Base-by-base conservation (phyloP, 1,140 invertebrate genomes). In the Aphaenogaster floridana region DNA sequence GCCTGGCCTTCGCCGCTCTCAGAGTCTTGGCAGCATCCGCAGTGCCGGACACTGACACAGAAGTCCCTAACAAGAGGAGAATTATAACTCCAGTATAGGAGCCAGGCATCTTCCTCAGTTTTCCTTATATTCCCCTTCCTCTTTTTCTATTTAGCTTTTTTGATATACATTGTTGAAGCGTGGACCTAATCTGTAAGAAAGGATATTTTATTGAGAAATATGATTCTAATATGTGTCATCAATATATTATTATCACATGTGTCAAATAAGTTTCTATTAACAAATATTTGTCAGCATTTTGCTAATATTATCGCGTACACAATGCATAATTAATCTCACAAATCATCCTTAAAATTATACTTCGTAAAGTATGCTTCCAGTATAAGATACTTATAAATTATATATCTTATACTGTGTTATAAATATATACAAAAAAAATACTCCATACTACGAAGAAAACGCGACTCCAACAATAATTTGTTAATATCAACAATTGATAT, bases 91-190 rank as follows among this genome's bases (percentile, higher is more conserved):
- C 81, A 28, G 85, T 78, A 85, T 84, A 86, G 57, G 87, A 69
- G 81, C 76, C 90, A 80, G 87, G 90, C 94, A 94, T 94, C 89
- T 93, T 94, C 88, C 74, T 85, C 15, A 36, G 78, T 74, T 91
- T 86, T 90, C 88, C 87, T 89, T 72, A 72, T 83, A 79, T 66
- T 86, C 72, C 74, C 86, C 77, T 83, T 77, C 68, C 63, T 79
- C 45, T 80, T 59, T 88, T 61, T 79, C 77, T 52, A 61, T 42
- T 91, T 91, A 88, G 39, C 80, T 91, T 63, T 59, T 50, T 36
- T 88, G 36, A 57, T 34, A 61, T 39, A 54, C 85, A 89, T 91
- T 66, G 64, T 78, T 52, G 21, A 42, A 64, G n/a, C 54, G 21
- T 34, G 54, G 57, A 17, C 69, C 78, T 83, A 87, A 88, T 92